A percentile compares a stretch with the other conserved stretches of the same genome.
Conservation (phyloP, 2,797 vertebrate genomes). For the Danio tinwini region DNA sequence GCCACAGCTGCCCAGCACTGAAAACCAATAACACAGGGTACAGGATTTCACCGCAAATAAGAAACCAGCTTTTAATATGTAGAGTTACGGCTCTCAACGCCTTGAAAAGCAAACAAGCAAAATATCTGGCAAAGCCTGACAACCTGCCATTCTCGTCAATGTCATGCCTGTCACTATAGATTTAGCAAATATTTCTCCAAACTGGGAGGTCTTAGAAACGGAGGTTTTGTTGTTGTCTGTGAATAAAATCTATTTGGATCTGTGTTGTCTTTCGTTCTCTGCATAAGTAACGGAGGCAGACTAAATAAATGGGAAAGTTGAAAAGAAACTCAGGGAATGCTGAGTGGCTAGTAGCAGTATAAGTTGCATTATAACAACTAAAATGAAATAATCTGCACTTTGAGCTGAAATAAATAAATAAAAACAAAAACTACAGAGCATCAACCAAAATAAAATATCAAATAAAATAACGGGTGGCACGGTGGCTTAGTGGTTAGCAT, state of each 20-base stretch:
- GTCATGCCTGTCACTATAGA: constrained; percentile 60
- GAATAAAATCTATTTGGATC: constrained; percentile 54
- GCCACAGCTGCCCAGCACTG: constrained; percentile 7
- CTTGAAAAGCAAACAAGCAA: constrained; percentile 52
- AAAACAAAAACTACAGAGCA: no score
- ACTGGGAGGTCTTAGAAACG: constrained; percentile 56
- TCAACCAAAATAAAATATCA: no score
- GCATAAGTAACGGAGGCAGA: constrained; percentile 39
- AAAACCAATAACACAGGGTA: constrained; percentile 41
- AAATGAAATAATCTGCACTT: no score
- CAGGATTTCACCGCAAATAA: constrained; percentile 27
- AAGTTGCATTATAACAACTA: not conserved
- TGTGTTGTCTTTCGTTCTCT: constrained; percentile 19
- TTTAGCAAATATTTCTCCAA: constrained; percentile 53
- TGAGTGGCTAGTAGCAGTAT: not conserved
- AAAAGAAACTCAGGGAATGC: constrained; percentile 25
- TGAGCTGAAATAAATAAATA: no score
- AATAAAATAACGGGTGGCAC: no score
- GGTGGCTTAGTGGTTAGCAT: no score
- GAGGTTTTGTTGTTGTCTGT: constrained; percentile 40
- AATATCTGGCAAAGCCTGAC: constrained; percentile 52
- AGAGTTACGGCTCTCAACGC: constrained; percentile 42
- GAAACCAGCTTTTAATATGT: constrained; percentile 42
- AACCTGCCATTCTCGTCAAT: constrained; percentile 54
- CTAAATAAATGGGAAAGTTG: constrained; percentile 20